phyloP scores from a whole-genome alignment of 2,113 vertebrate genomes.

The Entelurus aequoreus region DNA sequence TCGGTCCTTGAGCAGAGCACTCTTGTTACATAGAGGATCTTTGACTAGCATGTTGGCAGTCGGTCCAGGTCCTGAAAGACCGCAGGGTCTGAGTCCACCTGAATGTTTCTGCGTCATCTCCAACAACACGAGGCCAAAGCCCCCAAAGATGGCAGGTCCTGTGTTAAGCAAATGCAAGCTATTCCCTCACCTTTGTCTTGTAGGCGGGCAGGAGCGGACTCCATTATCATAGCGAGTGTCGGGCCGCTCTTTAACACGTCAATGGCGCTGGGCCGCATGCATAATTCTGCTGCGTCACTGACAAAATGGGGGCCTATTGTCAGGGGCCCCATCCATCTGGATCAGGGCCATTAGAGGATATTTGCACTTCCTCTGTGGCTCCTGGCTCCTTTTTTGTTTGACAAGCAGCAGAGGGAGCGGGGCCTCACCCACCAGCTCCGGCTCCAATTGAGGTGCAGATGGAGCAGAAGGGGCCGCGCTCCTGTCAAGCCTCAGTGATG shows the following conservation, averaged over 20 bases:
- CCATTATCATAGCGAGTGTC: constrained; percentile 69
- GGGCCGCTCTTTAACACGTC: constrained; percentile 70
- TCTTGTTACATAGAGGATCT: no score
- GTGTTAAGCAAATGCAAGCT: constrained; percentile 64
- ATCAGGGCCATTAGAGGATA: constrained; percentile 78
- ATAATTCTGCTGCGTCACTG: constrained; percentile 73
- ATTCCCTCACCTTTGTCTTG: constrained; percentile 65
- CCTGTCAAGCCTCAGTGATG: constrained; percentile 66
- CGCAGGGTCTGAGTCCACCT: no score
- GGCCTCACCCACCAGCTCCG: constrained; percentile 62
- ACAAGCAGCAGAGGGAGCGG: constrained; percentile 71
- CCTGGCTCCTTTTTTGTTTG: constrained; percentile 66
- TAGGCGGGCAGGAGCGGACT: constrained; percentile 63
- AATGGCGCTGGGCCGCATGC: constrained; percentile 72
- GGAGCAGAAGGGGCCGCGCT: constrained; percentile 60
- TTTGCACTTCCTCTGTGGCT: constrained; percentile 79
- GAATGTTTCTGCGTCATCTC: neutral
- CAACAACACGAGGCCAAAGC: constrained; percentile 34
- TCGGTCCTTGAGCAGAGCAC: no score
- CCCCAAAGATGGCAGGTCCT: constrained; percentile 23
- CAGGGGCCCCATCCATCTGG: constrained; percentile 75
- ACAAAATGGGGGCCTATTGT: constrained; percentile 76
- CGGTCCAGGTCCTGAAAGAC: no score
- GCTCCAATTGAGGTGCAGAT: constrained; percentile 73
- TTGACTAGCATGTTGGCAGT: no score